Evolutionary conservation across 2,113 vertebrate genomes (phyloP).

Genomic region (Carassius auratus): DNA sequence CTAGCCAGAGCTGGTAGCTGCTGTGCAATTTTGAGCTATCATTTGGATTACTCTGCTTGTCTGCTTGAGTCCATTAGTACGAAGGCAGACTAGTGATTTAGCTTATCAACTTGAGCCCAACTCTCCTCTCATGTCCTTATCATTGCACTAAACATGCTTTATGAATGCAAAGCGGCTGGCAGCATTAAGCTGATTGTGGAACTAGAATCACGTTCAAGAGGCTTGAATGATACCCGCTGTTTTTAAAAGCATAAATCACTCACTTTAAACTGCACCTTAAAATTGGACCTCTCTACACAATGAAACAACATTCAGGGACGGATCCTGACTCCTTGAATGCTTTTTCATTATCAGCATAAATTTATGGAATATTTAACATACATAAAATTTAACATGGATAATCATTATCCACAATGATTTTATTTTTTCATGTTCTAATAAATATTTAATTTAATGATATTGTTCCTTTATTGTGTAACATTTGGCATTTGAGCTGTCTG

Average conservation of each 20-base stretch:
- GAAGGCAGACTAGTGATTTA: conserved; percentile 42
- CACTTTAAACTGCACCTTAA: conserved; percentile 9
- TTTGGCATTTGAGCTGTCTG: too few relatives aligned
- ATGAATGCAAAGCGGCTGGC: conserved; percentile 33
- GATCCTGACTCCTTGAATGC: neutral
- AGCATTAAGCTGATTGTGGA: conserved; percentile 12
- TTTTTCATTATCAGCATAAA: neutral
- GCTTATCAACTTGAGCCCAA: conserved; percentile 48
- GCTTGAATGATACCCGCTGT: conserved; percentile 36
- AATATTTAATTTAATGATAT: too few relatives aligned
- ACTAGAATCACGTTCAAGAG: conserved; percentile 19
- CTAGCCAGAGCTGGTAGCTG: neutral
- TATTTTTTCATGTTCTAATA: too few relatives aligned
- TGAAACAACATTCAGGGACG: neutral
- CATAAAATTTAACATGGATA: too few relatives aligned
- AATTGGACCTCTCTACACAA: neutral
- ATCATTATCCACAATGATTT: too few relatives aligned
- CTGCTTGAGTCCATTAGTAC: conserved; percentile 49
- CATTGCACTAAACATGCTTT: conserved; percentile 31
- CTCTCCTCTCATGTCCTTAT: conserved; percentile 42
- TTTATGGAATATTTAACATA: neutral
- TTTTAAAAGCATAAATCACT: conserved; percentile 38
- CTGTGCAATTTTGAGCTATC: conserved; percentile 30
- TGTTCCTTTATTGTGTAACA: too few relatives aligned
- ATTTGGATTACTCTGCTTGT: conserved; percentile 35